Evolutionary conservation across 2,797 vertebrate species (phyloP).

Genomic region (Choloepus didactylus): DNA sequence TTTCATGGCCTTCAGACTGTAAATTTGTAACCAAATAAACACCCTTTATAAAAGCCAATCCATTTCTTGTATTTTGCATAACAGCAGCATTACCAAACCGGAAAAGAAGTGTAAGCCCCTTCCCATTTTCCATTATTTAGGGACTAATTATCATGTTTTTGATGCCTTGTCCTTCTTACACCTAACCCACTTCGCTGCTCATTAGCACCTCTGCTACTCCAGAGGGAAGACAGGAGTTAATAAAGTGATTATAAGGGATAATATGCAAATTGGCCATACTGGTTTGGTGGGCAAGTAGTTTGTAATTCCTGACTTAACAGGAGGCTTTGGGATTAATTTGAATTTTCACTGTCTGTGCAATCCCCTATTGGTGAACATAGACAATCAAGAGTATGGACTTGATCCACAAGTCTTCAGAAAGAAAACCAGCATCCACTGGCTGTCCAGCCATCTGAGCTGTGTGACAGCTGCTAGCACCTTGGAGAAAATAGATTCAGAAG

Average conservation of each 20-base stretch:
- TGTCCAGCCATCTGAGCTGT: background rate
- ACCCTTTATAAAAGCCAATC: no score
- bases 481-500: conserved; percentile 44
- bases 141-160: conserved; percentile 55
- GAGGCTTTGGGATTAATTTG: conserved; percentile 60
- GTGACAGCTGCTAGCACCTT: background rate
- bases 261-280: conserved; percentile 60
- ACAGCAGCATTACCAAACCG: no score
- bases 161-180: background rate
- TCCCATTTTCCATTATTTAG: conserved; percentile 48
- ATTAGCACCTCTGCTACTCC: conserved; percentile 69
- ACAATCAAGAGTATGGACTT: background rate
- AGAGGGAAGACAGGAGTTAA: conserved; percentile 66
- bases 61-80: no score
- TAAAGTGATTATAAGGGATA: conserved; percentile 51
- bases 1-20: no score
- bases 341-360: background rate
- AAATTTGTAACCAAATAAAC: no score
- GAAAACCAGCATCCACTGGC: background rate
- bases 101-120: background rate
- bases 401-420: background rate
- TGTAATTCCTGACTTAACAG: conserved; percentile 72
- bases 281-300: conserved; percentile 55
- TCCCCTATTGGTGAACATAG: background rate
- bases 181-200: conserved; percentile 65